Base-by-base conservation (phyloP, 2,888 invertebrate species). In the Epiblema foenella region DNA sequence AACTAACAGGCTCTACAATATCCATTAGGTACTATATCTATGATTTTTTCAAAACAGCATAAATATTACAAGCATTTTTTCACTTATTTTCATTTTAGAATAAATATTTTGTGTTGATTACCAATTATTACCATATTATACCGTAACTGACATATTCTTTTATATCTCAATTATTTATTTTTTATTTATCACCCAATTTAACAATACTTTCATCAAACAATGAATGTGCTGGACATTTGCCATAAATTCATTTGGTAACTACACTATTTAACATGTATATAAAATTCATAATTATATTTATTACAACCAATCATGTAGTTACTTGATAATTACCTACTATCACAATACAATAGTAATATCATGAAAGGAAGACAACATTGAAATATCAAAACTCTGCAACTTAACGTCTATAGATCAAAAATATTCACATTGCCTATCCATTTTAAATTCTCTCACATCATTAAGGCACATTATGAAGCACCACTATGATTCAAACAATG, bases 391-490 rank as follows among this genome's bases (percentile, higher is more conserved):
- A 24, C 52, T 64, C n/a, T 24, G 67, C 67, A 67, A 67, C 57
- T 37, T 58, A 58, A 58, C 24, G 24, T 20, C 49, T 51, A 17
- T 20, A 33, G 17, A 66, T 18, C 18, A 39, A 65, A 54, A 46
- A 29, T 46, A 46, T 62, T 33, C 12, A 15, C 2, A 8, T 20
- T 7, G 52, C 51, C 37, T 52, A 11, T 39, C 1, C 2, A 24
- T 17, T 63, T 63, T 37, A 15, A 69, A 73, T 57, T 76, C 71
- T 67, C 64, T 76, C 73, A 77, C 76, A 77, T 74, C 74, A 70
- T 59, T 75, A 86, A 86, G 87, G 83, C 87, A 85, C 85, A 79
- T 75, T 74, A 42, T 68, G 62, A 54, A 83, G 83, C 84, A 83
- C 81, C 81, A 77, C 65, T 65, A 73, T 68, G 24, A 63, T 63